These are phyloP conservation scores for Anthopleura xanthogrammica DNA, from an alignment of 92 coral and sea anemone species.

Conservation along the genomic window DNA sequence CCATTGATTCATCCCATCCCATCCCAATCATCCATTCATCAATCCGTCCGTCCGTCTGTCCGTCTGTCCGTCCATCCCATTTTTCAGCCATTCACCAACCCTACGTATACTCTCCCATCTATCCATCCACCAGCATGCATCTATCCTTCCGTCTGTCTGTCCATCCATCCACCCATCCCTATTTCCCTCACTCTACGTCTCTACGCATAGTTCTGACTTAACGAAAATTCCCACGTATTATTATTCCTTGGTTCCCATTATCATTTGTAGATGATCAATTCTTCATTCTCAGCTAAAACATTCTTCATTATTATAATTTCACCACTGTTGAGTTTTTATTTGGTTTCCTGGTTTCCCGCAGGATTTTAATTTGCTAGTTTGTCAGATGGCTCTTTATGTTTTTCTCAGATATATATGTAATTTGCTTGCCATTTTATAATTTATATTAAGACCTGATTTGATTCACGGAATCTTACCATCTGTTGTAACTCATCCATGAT, in stretches of 20 bases:
- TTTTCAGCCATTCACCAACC: too few species aligned
- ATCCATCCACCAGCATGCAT: too few species aligned
- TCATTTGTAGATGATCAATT: too few species aligned
- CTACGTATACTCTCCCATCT: too few species aligned
- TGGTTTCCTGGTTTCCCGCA: too few species aligned
- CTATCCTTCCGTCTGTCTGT: background rate
- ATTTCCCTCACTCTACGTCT: background rate
- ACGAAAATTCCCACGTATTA: too few species aligned
- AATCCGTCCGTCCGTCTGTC: background rate
- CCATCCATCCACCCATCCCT: too few species aligned
- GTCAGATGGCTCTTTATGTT: background rate
- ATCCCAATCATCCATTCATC: background rate
- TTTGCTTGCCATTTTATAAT: background rate
- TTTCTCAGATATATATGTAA: background rate
- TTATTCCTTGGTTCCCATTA: too few species aligned
- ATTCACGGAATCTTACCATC: background rate
- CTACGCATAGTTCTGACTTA: background rate
- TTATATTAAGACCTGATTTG: background rate
- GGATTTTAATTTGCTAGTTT: background rate
- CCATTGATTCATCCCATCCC: too few species aligned
- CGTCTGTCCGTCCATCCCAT: slow-evolving; percentile 4
- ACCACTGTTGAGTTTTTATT: too few species aligned
- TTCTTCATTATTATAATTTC: too few species aligned
- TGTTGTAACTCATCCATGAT: background rate
- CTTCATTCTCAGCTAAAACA: too few species aligned